These are phyloP conservation scores for Agelastica alni DNA, from an alignment of 2,888 invertebrate genomes.

Conservation along the genomic window DNA sequence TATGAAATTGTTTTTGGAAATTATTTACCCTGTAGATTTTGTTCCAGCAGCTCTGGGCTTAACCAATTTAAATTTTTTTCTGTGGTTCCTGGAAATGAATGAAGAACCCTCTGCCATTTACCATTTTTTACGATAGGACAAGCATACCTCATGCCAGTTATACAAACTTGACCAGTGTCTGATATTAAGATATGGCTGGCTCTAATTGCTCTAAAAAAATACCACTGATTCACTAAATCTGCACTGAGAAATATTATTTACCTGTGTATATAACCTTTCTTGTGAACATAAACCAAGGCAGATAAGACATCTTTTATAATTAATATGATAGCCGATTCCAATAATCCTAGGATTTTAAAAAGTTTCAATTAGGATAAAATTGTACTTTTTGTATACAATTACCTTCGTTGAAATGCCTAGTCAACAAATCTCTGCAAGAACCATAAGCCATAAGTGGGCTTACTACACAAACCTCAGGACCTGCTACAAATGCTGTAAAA, in stretches of 20 bases:
- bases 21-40: conserved; percentile 57
- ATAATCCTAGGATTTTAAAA: conserved; percentile 63
- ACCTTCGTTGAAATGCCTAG: conserved; percentile 70
- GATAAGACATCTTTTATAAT: conserved; percentile 78
- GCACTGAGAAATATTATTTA: conserved; percentile 43
- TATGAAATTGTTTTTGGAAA: no score
- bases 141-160: conserved; percentile 81
- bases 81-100: conserved; percentile 75
- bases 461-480: conserved; percentile 77
- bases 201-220: conserved; percentile 70
- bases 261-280: conserved; percentile 84
- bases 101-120: conserved; percentile 68
- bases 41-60: conserved; percentile 88
- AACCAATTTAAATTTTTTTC: conserved; percentile 83
- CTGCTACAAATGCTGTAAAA: conserved; percentile 75
- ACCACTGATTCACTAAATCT: no score
- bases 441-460: conserved; percentile 85
- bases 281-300: conserved; percentile 84
- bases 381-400: no score
- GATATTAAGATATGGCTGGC: conserved; percentile 84
- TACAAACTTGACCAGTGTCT: conserved; percentile 69
- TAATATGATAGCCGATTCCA: conserved; percentile 79
- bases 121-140: conserved; percentile 76
- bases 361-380: not conserved
- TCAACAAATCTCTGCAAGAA: conserved; percentile 79